Percentiles rank a stretch among this genome's conserved stretches.
phyloP scores from a whole-genome alignment of 2,888 invertebrate genomes.

The Lissonota sp. region DNA sequence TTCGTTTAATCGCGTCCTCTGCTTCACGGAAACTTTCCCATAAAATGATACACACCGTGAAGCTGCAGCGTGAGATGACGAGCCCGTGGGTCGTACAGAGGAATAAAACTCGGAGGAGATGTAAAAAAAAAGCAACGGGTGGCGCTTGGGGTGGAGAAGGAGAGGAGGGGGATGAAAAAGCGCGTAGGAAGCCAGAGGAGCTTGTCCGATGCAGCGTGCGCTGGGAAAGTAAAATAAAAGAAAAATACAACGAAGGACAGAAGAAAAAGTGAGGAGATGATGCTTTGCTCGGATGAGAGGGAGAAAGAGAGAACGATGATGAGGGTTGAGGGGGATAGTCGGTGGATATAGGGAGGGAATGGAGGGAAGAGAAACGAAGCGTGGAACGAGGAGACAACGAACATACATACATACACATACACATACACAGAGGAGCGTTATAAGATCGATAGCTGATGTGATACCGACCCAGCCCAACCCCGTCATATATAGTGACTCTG shows the following conservation, averaged over 20 bases:
- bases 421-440: slow-evolving; percentile 74
- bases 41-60: neutral
- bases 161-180: slow-evolving; percentile 12
- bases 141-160: neutral
- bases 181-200: slow-evolving; percentile 36
- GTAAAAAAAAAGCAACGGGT: slow-evolving; percentile 3
- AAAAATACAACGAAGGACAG: slow-evolving; percentile 31
- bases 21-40: neutral
- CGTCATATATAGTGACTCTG: slow-evolving; percentile 53
- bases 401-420: slow-evolving; percentile 39
- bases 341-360: slow-evolving; percentile 50
- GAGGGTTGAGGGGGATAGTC: slow-evolving; percentile 49
- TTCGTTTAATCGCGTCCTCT: slow-evolving; percentile 33
- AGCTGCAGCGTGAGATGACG: neutral
- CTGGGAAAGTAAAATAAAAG: slow-evolving; percentile 26
- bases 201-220: slow-evolving; percentile 44
- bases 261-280: slow-evolving; percentile 32
- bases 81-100: neutral
- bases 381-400: slow-evolving; percentile 41
- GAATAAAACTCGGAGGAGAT: slow-evolving; percentile 20
- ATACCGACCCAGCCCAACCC: slow-evolving; percentile 80
- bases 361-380: slow-evolving; percentile 40
- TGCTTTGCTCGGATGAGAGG: slow-evolving; percentile 27
- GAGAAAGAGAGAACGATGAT: slow-evolving; percentile 39
- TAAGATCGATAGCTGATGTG: slow-evolving; percentile 84